Evolutionary conservation across 2,888 invertebrate species (phyloP).

Genomic region (Pycnomerus fuliginosus): DNA sequence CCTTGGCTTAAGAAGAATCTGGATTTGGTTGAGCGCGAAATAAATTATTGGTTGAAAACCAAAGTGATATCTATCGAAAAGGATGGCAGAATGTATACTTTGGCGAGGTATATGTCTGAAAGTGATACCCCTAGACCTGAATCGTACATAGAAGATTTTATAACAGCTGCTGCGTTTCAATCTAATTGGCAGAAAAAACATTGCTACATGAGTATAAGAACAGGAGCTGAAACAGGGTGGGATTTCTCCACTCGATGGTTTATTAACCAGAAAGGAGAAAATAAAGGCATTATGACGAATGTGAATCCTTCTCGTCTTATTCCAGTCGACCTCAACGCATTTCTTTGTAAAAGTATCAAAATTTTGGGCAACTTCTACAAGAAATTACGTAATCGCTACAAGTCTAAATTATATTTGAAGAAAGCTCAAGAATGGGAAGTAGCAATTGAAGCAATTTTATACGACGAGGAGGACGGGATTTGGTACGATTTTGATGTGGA

Average conservation of each 20-base stretch:
- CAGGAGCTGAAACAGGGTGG: constrained; percentile 80
- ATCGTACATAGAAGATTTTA: constrained; percentile 67
- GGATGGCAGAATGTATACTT: constrained; percentile 55
- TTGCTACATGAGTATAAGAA: constrained; percentile 60
- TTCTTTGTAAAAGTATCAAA: constrained; percentile 69
- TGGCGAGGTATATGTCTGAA: constrained; percentile 64
- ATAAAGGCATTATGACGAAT: constrained; percentile 57
- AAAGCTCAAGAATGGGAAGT: constrained; percentile 60
- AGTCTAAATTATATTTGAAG: constrained; percentile 56
- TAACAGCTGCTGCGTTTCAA: constrained; percentile 54
- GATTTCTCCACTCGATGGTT: constrained; percentile 86
- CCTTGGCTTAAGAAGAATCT: constrained; percentile 63
- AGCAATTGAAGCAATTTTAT: constrained; percentile 72
- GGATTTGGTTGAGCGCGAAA: constrained; percentile 61
- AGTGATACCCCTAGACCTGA: constrained; percentile 71
- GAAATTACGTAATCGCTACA: constrained; percentile 54
- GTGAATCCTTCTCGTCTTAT: constrained; percentile 68
- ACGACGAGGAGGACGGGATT: constrained; percentile 71
- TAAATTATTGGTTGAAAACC: constrained; percentile 65
- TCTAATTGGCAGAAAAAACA: constrained; percentile 52
- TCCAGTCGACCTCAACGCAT: constrained; percentile 81
- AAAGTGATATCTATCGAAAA: constrained; percentile 56
- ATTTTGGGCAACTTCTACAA: constrained; percentile 63
- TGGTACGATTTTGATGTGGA: constrained; percentile 71
- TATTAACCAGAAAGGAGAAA: constrained; percentile 58